A percentile compares a stretch with the other conserved stretches of the same genome.
phyloP scores from a whole-genome alignment of 35 echinoderm and acorn worm genomes.

The Lytechinus pictus region DNA sequence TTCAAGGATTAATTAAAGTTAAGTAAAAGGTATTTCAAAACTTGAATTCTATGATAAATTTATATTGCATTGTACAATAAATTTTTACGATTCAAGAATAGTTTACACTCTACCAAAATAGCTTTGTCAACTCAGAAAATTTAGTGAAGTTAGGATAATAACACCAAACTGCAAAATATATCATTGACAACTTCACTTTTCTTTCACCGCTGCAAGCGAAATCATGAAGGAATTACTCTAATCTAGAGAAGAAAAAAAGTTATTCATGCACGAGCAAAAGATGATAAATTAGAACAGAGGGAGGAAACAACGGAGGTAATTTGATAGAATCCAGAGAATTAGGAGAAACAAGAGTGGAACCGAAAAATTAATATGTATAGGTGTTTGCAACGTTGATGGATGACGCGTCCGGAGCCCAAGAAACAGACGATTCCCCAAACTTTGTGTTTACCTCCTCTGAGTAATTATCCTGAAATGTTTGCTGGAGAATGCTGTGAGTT shows the following conservation, averaged over 20 bases:
- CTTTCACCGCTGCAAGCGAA: not conserved
- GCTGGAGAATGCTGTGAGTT: constrained; percentile 8
- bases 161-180: too few relatives aligned
- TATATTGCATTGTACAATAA: too few relatives aligned
- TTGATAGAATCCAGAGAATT: not conserved
- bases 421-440: not conserved
- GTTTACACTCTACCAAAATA: too few relatives aligned
- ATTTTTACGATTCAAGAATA: too few relatives aligned
- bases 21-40: too few relatives aligned
- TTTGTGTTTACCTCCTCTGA: not conserved
- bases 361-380: not conserved
- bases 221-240: not conserved
- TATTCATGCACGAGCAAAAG: not conserved
- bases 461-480: constrained; percentile 45
- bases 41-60: too few relatives aligned
- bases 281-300: not conserved
- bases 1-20: too few relatives aligned
- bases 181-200: not conserved
- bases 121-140: too few relatives aligned
- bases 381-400: constrained; percentile 2
- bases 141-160: too few relatives aligned
- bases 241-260: not conserved
- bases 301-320: not conserved
- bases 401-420: not conserved
- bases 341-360: not conserved